These are phyloP conservation scores for Nettapus auritus DNA, from an alignment of 2,113 vertebrate genomes.

Conservation along the genomic window DNA sequence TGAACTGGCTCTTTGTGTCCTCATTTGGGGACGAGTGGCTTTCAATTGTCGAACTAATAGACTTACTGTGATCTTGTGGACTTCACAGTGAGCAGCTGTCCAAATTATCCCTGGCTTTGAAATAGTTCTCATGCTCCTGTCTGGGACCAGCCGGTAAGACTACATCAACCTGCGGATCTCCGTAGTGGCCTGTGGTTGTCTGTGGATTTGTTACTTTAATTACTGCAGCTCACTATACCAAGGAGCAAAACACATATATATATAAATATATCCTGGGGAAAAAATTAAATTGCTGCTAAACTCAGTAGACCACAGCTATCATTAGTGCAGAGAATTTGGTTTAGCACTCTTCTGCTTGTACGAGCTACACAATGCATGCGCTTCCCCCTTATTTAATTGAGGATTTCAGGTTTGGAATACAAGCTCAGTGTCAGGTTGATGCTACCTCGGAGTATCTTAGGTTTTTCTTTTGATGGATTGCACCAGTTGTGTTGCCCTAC, in stretches of 20 bases:
- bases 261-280: not conserved
- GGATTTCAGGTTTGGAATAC: not conserved
- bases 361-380: not conserved
- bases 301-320: not conserved
- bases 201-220: slow-evolving; percentile 33
- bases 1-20: not conserved
- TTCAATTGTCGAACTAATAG: not conserved
- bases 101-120: slow-evolving; percentile 13
- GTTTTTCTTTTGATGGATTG: not conserved
- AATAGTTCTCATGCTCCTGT: not conserved
- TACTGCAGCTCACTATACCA: not conserved
- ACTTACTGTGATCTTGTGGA: not conserved
- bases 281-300: not conserved
- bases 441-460: not conserved
- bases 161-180: not conserved
- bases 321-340: not conserved
- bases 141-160: not conserved
- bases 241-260: not conserved
- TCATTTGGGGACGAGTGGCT: not conserved
- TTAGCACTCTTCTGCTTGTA: not conserved
- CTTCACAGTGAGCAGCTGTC: not conserved
- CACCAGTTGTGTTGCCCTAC: not conserved
- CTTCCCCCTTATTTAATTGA: not conserved
- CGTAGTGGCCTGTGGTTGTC: not conserved
- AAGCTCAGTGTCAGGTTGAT: not conserved